A percentile compares a stretch with the other conserved stretches of the same genome.
phyloP scores from a whole-genome alignment of 2,797 vertebrate genomes.

The Scomberomorus guttatus region DNA sequence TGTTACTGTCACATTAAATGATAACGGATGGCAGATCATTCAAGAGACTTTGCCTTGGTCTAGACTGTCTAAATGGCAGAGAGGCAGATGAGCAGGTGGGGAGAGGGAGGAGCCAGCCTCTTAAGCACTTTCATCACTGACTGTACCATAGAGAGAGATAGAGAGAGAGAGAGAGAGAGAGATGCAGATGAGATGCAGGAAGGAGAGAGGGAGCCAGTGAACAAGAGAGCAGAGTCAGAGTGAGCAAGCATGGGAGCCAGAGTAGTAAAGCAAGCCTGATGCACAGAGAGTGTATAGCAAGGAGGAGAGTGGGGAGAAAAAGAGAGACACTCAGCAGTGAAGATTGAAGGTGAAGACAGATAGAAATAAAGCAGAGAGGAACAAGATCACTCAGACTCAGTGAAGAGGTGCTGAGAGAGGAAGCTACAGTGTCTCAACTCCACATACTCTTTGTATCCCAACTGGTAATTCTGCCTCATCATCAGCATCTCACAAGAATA shows the following conservation, averaged over 20 bases:
- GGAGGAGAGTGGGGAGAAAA: conserved; percentile 3
- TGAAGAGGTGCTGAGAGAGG: conserved; percentile 38
- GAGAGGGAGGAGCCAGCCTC: conserved; percentile 66
- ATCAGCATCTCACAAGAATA: conserved; percentile 22
- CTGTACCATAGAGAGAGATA: conserved; percentile 44
- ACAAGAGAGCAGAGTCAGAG: conserved; percentile 33
- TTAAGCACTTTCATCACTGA: conserved; percentile 48
- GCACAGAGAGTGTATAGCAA: conserved; percentile 28
- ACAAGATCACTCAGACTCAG: conserved; percentile 8
- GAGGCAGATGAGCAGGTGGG: conserved; percentile 48
- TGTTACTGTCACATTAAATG: conserved; percentile 42
- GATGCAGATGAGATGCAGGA: conserved; percentile 23
- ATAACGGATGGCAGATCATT: conserved; percentile 39
- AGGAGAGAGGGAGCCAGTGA: conserved; percentile 27
- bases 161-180: conserved; percentile 28
- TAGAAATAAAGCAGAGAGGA: not conserved
- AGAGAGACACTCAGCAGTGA: conserved; percentile 6
- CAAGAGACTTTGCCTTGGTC: conserved; percentile 12
- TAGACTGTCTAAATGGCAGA: conserved; percentile 41
- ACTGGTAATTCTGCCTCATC: conserved; percentile 26
- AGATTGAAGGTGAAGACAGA: conserved; percentile 18
- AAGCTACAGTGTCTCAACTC: conserved; percentile 38
- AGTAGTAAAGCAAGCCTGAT: conserved; percentile 47
- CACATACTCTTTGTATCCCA: conserved; percentile 33
- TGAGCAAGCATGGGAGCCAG: conserved; percentile 41